Base-by-base conservation (phyloP, 2,888 invertebrate genomes). In the Nomada ruficornis region DNA sequence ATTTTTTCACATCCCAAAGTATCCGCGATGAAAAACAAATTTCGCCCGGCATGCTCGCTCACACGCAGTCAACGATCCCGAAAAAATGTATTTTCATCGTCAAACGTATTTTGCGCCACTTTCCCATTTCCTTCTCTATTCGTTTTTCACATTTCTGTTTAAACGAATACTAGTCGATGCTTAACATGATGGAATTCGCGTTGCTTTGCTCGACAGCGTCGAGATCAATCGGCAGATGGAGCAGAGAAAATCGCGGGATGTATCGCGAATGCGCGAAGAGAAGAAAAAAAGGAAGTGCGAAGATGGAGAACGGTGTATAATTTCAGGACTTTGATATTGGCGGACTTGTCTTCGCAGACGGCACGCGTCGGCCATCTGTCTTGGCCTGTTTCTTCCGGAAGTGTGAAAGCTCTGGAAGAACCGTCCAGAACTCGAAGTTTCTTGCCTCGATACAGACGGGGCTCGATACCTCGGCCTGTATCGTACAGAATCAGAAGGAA, bases 301-400 rank as follows among this genome's bases (percentile, higher is more conserved):
- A 26, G 55, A 57, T 44, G 10, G 29, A 23, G 18, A 11, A 20
- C 29, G 15, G 54, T 73, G 54, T 54, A 54, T 10, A 77, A 68
- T 69, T 44, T 63, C 55, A 29, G 44, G 72, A 79, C 69, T 78
- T 65, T 42, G 78, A 82, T 88, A 88, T 88, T 87, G 87, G 86
- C 77, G 52, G 62, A 67, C 86, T 74, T 88, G 87, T 88, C 70
- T 70, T 79, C 62, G 79, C 88, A 88, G 86, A 83, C 87, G 88
- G 86, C 88, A 88, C 88, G 86, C 85, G 78, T 79, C 57, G 82
- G 71, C 88, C 88, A 88, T 88, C 88, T 88, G 88, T 88, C 88
- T 86, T 78, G 69, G n/a, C 47, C 26, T 55, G 74, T 74, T 84
- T 63, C 65, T 76, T 57, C 74, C 67, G 73, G 63, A 55, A 74